A percentile compares a stretch with the other conserved stretches of the same genome.
phyloP scores from a whole-genome alignment of 1,140 invertebrate species.

The Drosophila tani region DNA sequence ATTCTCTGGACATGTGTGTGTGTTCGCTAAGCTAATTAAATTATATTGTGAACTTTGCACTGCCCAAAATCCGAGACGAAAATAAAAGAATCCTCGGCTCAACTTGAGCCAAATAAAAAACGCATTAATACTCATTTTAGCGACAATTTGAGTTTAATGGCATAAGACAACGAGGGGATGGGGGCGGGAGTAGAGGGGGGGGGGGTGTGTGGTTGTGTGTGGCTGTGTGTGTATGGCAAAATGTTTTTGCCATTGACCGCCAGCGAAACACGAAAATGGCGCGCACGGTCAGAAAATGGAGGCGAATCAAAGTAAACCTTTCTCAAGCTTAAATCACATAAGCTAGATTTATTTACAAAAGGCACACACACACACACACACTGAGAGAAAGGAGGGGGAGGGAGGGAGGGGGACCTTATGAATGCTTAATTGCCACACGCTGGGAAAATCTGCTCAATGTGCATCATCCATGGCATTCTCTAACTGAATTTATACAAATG shows the following conservation, averaged over 20 bases:
- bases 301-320: slow-evolving; percentile 78
- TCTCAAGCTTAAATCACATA: slow-evolving; percentile 74
- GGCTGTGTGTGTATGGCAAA: slow-evolving; percentile 18
- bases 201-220: not conserved
- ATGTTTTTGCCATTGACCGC: slow-evolving; percentile 81
- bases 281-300: slow-evolving; percentile 73
- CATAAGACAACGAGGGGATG: slow-evolving; percentile 54
- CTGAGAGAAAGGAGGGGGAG: not conserved
- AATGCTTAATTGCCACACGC: slow-evolving; percentile 75
- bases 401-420: not conserved
- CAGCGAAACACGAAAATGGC: slow-evolving; percentile 71
- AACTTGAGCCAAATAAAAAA: slow-evolving; percentile 73
- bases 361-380: slow-evolving; percentile 27
- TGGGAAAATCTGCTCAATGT: slow-evolving; percentile 60
- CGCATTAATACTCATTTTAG: slow-evolving; percentile 81
- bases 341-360: slow-evolving; percentile 82
- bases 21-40: slow-evolving; percentile 24
- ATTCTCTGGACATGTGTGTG: not conserved
- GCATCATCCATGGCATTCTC: slow-evolving; percentile 40
- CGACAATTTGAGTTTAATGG: slow-evolving; percentile 78
- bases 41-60: slow-evolving; percentile 35
- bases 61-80: slow-evolving; percentile 21
- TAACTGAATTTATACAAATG: slow-evolving; percentile 82
- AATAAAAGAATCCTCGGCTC: slow-evolving; percentile 42
- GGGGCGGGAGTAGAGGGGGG: slow-evolving; percentile 6